A percentile compares a stretch with the other conserved stretches of the same genome.
These are phyloP conservation scores for Sylvilagus floridanus DNA, from an alignment of 2,797 vertebrate species.

Conservation along the genomic window DNA sequence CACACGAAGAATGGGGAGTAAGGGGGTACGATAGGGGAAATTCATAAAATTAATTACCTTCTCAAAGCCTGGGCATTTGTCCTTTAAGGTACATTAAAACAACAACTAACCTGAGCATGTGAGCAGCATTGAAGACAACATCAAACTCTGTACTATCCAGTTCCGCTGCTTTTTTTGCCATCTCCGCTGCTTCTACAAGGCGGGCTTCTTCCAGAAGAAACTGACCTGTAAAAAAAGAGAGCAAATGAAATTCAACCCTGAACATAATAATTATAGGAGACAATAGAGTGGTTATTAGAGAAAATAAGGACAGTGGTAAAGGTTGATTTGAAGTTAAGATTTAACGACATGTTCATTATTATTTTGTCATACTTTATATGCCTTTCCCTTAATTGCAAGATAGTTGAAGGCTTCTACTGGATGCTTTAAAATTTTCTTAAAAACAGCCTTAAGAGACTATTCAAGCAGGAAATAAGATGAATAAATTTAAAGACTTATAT, in stretches of 20 bases:
- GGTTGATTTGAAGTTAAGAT: not conserved
- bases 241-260: conserved; percentile 31
- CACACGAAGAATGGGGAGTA: not conserved
- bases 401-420: not conserved
- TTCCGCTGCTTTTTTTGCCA: conserved; percentile 97
- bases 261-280: conserved; percentile 16
- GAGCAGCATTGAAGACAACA: conserved; percentile 98
- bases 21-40: not conserved
- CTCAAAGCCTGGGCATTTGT: not conserved
- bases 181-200: conserved; percentile 96
- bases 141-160: conserved; percentile 96
- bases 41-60: not conserved
- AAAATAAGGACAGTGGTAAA: not conserved
- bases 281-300: not conserved
- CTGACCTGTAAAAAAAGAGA: conserved; percentile 91
- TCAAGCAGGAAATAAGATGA: conserved; percentile 42
- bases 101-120: conserved; percentile 96
- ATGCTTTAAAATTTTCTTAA: not conserved
- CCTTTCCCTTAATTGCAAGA: conserved; percentile 1
- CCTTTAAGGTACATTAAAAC: not conserved
- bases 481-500: not conserved
- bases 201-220: conserved; percentile 98
- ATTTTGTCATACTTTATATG: not conserved
- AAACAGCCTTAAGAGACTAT: not conserved
- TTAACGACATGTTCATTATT: not conserved